Evolutionary conservation across 2,888 invertebrate genomes (phyloP).

Genomic region (Aporophyla lueneburgensis): DNA sequence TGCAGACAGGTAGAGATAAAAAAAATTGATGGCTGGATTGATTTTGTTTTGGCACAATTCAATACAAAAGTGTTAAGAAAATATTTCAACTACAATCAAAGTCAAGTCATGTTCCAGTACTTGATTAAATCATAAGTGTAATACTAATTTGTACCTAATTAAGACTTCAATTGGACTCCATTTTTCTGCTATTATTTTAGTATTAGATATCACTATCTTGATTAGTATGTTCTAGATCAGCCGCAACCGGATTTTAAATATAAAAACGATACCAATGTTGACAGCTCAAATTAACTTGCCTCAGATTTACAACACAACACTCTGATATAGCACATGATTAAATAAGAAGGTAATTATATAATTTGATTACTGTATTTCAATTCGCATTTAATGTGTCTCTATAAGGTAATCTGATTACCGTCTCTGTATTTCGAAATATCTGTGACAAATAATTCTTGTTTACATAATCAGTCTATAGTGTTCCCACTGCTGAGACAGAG

Average conservation of each 20-base stretch:
- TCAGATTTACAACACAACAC: slow-evolving; percentile 17
- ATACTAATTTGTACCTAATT: background rate
- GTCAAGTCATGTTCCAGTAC: background rate
- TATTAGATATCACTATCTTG: background rate
- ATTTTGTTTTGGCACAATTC: background rate
- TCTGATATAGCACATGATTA: slow-evolving; percentile 19
- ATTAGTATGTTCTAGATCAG: slow-evolving; percentile 21
- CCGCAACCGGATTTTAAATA: background rate
- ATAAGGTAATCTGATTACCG: background rate
- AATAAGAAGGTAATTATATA: slow-evolving; percentile 11
- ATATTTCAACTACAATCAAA: background rate
- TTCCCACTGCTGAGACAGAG: too few relatives aligned
- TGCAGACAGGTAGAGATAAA: too few relatives aligned
- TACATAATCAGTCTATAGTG: too few relatives aligned
- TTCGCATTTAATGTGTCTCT: background rate
- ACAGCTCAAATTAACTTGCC: slow-evolving; percentile 30
- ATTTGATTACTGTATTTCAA: slow-evolving; percentile 1
- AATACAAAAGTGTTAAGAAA: background rate
- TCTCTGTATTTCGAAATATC: background rate
- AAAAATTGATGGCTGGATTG: background rate
- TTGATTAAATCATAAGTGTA: background rate
- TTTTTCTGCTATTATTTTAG: background rate
- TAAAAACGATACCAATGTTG: slow-evolving; percentile 8
- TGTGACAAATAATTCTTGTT: background rate
- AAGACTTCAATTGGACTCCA: background rate